Conservation (phyloP, 1,140 invertebrate species). For the Trichonephila clavipes region DNA sequence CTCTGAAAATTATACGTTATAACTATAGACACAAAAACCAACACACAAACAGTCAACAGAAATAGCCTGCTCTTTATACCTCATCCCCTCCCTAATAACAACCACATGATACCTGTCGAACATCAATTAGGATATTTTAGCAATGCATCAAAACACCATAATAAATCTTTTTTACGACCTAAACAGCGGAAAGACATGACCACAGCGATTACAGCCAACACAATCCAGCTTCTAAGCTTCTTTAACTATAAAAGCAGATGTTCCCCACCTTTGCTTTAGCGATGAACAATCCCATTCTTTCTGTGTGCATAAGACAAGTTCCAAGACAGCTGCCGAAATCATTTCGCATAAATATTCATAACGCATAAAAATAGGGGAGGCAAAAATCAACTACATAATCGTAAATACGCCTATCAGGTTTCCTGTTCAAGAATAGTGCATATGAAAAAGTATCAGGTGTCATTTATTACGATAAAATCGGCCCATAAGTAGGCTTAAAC, state of each 20-base stretch:
- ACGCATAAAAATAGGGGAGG: slow-evolving; percentile 27
- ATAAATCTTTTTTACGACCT: slow-evolving; percentile 18
- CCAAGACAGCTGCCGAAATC: slow-evolving; percentile 48
- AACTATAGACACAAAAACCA: background rate
- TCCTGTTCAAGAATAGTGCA: slow-evolving; percentile 15
- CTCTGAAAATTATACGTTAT: background rate
- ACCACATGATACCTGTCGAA: background rate
- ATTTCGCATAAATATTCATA: slow-evolving; percentile 70
- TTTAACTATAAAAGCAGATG: slow-evolving; percentile 48
- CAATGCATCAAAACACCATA: slow-evolving; percentile 25
- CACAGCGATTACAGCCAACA: background rate
- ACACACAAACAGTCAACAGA: background rate
- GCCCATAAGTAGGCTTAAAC: slow-evolving; percentile 42
- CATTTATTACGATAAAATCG: slow-evolving; percentile 62
- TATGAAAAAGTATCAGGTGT: slow-evolving; percentile 48
- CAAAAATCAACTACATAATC: slow-evolving; percentile 27
- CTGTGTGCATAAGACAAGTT: background rate
- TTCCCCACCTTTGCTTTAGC: background rate
- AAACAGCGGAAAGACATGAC: slow-evolving; percentile 19
- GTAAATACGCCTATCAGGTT: slow-evolving; percentile 54
- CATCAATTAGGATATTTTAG: slow-evolving; percentile 11
- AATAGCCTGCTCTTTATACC: background rate
- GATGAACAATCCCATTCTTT: background rate
- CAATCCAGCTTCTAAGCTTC: background rate
- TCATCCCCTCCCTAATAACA: slow-evolving; percentile 5